Percentiles rank a stretch among this genome's conserved stretches.
Evolutionary conservation across 23 tunicate species (phyloP).

Genomic region (Aplidium turbinatum): DNA sequence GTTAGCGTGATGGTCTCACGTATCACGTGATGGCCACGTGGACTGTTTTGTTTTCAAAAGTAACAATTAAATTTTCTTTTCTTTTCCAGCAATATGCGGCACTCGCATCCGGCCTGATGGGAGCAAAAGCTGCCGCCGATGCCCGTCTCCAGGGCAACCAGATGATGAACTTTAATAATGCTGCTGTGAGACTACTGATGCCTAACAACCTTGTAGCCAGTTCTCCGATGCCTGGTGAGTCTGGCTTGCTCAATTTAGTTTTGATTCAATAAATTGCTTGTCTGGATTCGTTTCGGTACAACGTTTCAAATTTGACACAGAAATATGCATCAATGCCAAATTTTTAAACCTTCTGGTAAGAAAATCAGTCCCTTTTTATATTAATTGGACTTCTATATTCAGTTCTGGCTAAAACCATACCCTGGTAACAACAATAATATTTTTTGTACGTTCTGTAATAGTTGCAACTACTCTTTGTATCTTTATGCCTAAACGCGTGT

Average conservation of each 20-base stretch:
- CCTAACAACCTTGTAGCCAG: slow-evolving; percentile 17
- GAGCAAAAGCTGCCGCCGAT: slow-evolving; percentile 52
- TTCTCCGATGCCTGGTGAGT: not conserved
- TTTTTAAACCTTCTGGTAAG: too few relatives aligned
- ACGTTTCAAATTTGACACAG: not conserved
- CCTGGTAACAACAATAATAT: too few relatives aligned
- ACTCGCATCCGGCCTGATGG: slow-evolving; percentile 66
- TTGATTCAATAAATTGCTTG: too few relatives aligned
- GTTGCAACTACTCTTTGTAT: too few relatives aligned
- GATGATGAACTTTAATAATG: slow-evolving; percentile 39
- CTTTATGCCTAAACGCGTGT: too few relatives aligned
- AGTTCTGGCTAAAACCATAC: not conserved
- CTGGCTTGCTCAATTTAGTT: too few relatives aligned
- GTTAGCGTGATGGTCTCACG: too few relatives aligned
- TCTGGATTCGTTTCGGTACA: not conserved
- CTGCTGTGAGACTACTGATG: slow-evolving; percentile 65
- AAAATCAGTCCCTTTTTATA: too few relatives aligned
- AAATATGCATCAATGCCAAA: too few relatives aligned
- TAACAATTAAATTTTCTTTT: not conserved
- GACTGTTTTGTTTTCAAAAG: not conserved
- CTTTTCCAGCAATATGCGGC: slow-evolving; percentile 89
- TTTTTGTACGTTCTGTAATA: too few relatives aligned
- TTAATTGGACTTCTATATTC: not conserved
- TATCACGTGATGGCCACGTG: not conserved
- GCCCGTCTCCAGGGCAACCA: slow-evolving; percentile 52